Evolutionary conservation across 2,888 invertebrate species (phyloP).

Genomic region (Torymus texanus): DNA sequence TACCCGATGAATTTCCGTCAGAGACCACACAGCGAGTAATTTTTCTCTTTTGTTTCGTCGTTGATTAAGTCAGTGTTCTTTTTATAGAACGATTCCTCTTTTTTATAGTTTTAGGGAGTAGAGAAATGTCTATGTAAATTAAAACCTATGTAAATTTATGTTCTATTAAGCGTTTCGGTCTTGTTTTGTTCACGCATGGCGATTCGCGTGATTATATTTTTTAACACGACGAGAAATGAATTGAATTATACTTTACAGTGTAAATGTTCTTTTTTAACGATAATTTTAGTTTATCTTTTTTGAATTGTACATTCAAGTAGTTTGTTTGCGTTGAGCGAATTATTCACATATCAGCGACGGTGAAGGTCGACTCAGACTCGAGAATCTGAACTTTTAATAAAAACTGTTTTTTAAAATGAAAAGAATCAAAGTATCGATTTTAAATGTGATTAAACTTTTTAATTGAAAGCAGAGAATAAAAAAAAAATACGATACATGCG

Average conservation of each 20-base stretch:
- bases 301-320: conserved; percentile 43
- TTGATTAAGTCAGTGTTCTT: conserved; percentile 27
- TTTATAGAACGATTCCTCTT: conserved; percentile 11
- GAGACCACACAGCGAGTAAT: conserved; percentile 38
- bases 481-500: conserved; percentile 5
- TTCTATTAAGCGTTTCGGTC: conserved; percentile 35
- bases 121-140: conserved; percentile 35
- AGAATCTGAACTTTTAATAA: conserved; percentile 38
- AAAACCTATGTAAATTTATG: conserved; percentile 37
- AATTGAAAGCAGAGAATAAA: conserved; percentile 17
- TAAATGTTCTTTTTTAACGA: conserved; percentile 26
- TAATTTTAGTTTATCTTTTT: conserved; percentile 14
- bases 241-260: conserved; percentile 32
- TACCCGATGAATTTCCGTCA: conserved; percentile 37
- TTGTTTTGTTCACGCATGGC: conserved; percentile 28
- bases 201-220: conserved; percentile 26
- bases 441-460: conserved; percentile 43
- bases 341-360: conserved; percentile 62
- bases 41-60: conserved; percentile 34
- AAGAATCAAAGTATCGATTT: conserved; percentile 36
- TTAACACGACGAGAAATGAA: conserved; percentile 21
- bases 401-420: conserved; percentile 42
- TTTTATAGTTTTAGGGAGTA: conserved; percentile 27
- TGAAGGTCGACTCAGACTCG: conserved; percentile 54
- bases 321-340: conserved; percentile 51